Conservation (phyloP, 2,797 vertebrate genomes). For the Takifugu rubripes region DNA sequence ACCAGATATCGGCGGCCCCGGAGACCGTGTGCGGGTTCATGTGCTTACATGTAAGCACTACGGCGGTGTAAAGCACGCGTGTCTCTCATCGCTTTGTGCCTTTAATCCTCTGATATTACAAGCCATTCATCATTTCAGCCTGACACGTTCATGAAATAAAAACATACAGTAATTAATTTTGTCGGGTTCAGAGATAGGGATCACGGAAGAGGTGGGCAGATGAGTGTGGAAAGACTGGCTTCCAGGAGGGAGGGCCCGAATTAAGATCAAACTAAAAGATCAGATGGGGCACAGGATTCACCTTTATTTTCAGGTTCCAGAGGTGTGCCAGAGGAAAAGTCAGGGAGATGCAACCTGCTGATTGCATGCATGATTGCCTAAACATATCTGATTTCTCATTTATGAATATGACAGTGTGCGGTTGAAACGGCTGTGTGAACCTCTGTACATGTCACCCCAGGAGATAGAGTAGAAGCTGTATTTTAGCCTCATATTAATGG, state of each 20-base stretch:
- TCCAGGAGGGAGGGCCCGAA: constrained; percentile 32
- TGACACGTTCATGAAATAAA: constrained; percentile 82
- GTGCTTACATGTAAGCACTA: constrained; percentile 54
- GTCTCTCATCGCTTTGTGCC: constrained; percentile 67
- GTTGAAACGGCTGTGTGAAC: constrained; percentile 15
- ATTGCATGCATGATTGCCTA: constrained; percentile 67
- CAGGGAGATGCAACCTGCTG: constrained; percentile 62
- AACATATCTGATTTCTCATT: constrained; percentile 42
- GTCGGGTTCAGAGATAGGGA: constrained; percentile 56
- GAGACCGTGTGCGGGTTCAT: constrained; percentile 57
- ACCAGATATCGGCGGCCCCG: constrained; percentile 69
- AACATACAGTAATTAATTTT: constrained; percentile 88
- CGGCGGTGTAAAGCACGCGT: constrained; percentile 53
- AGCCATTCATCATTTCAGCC: constrained; percentile 84
- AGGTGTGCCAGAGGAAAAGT: constrained; percentile 61
- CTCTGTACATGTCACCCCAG: neutral
- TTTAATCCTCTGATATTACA: constrained; percentile 82
- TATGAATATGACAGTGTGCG: constrained; percentile 21
- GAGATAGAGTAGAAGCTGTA: neutral
- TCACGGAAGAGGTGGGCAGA: constrained; percentile 34
- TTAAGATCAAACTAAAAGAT: constrained; percentile 56
- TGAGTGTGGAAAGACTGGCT: constrained; percentile 22
- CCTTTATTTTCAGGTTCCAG: constrained; percentile 67
- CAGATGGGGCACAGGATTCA: constrained; percentile 29
- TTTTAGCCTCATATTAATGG: too few relatives aligned